These are phyloP conservation scores for Sarcophaga carnaria DNA, from an alignment of 2,888 invertebrate genomes.

Conservation along the genomic window DNA sequence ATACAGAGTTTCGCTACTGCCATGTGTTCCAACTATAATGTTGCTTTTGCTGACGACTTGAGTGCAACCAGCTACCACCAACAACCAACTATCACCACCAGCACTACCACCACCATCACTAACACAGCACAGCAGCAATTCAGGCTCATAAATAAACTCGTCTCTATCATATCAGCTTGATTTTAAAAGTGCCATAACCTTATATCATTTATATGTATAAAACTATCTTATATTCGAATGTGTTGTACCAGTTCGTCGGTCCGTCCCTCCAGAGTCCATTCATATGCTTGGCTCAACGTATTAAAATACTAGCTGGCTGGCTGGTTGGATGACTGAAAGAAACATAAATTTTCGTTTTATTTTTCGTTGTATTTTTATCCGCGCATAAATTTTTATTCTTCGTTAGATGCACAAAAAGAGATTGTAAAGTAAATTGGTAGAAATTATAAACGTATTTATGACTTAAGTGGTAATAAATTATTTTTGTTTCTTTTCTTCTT, in stretches of 20 bases:
- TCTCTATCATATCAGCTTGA: slow-evolving; percentile 61
- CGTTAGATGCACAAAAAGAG: slow-evolving; percentile 60
- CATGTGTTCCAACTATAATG: background rate
- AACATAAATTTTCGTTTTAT: slow-evolving; percentile 76
- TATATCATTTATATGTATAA: slow-evolving; percentile 47
- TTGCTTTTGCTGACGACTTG: slow-evolving; percentile 8
- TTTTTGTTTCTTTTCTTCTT: slow-evolving; percentile 73
- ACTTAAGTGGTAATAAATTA: slow-evolving; percentile 79
- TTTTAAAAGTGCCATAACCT: slow-evolving; percentile 61
- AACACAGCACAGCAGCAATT: slow-evolving; percentile 32
- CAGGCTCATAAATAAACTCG: slow-evolving; percentile 67
- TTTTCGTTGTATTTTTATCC: slow-evolving; percentile 70
- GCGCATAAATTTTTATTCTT: slow-evolving; percentile 7
- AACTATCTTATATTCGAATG: slow-evolving; percentile 26
- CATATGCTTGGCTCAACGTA: slow-evolving; percentile 13
- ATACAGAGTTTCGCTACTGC: slow-evolving; percentile 43
- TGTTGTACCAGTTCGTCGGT: background rate
- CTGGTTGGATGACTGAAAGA: slow-evolving; percentile 4
- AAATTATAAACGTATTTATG: slow-evolving; percentile 80
- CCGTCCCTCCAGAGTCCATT: background rate
- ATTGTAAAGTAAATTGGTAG: slow-evolving; percentile 77
- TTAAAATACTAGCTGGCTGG: slow-evolving; percentile 60
- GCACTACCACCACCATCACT: slow-evolving; percentile 30
- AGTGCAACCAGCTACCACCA: background rate
- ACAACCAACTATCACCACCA: slow-evolving; percentile 24